Percentiles rank a stretch among this genome's conserved stretches.
Evolutionary conservation across 2,888 invertebrate species (phyloP).

Genomic region (Phyto melanocephala): DNA sequence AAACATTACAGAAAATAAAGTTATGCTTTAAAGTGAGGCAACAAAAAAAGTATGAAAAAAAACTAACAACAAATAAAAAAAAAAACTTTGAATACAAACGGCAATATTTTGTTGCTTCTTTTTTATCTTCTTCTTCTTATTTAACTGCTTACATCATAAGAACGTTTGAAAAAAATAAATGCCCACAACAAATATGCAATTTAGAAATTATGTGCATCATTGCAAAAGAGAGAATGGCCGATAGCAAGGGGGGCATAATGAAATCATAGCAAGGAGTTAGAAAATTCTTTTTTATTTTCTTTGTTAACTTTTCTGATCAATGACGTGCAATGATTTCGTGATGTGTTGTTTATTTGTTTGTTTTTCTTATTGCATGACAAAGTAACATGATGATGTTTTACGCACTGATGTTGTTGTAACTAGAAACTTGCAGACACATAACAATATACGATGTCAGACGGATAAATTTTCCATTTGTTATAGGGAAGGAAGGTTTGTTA

Average conservation of each 20-base stretch:
- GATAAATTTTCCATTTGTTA: too few species aligned
- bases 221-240: neutral
- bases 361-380: neutral
- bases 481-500: neutral
- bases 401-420: slow-evolving; percentile 7
- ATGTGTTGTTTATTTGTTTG: neutral
- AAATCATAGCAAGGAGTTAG: neutral
- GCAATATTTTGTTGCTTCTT: neutral
- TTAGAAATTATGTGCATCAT: neutral
- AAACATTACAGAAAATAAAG: slow-evolving; percentile 16
- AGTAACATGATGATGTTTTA: slow-evolving; percentile 16
- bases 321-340: slow-evolving; percentile 63
- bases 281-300: neutral
- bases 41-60: neutral
- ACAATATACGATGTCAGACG: neutral
- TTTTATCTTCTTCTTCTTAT: neutral
- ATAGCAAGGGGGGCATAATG: slow-evolving; percentile 1
- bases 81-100: neutral
- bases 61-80: neutral
- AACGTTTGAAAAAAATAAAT: neutral
- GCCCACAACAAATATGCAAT: slow-evolving; percentile 1
- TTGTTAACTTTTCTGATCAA: slow-evolving; percentile 49
- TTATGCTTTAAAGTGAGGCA: slow-evolving; percentile 12
- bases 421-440: neutral
- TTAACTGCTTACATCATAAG: slow-evolving; percentile 24